Conservation (phyloP, 2,113 vertebrate species). For the Menura novaehollandiae region DNA sequence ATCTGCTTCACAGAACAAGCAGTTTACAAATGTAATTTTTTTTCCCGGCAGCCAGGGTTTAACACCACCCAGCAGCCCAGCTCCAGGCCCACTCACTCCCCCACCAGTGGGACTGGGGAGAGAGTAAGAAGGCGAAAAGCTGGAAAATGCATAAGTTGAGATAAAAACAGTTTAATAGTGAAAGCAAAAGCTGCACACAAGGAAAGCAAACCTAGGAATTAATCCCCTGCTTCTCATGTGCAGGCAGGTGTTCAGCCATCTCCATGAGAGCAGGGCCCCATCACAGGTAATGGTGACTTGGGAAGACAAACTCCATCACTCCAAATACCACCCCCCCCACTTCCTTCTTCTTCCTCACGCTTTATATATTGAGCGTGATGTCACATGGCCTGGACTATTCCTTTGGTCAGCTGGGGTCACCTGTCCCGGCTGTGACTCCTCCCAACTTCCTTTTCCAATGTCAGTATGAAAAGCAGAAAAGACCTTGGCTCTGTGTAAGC, state of each 20-base stretch:
- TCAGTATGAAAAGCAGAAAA: fast-evolving
- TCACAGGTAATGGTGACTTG: fast-evolving
- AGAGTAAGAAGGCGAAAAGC: not conserved
- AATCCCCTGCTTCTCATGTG: not conserved
- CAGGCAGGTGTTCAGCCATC: not conserved
- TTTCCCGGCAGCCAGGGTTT: not conserved
- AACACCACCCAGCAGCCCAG: not conserved
- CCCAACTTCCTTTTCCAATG: not conserved
- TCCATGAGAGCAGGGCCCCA: not conserved
- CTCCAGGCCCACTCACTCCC: not conserved
- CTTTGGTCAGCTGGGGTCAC: not conserved
- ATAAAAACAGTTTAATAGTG: not conserved
- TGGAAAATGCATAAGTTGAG: not conserved
- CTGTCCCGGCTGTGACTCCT: not conserved
- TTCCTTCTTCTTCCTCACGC: not conserved
- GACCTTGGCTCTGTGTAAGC: not conserved
- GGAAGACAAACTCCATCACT: not conserved
- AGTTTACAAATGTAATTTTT: not conserved
- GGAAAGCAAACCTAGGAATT: not conserved
- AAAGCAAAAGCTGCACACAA: not conserved
- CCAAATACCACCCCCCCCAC: too few relatives aligned
- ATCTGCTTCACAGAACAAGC: not conserved
- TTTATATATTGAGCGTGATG: not conserved
- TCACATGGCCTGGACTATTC: not conserved
- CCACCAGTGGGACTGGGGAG: not conserved